Base-by-base conservation (phyloP, 2,888 invertebrate genomes). In the Apamea anceps region DNA sequence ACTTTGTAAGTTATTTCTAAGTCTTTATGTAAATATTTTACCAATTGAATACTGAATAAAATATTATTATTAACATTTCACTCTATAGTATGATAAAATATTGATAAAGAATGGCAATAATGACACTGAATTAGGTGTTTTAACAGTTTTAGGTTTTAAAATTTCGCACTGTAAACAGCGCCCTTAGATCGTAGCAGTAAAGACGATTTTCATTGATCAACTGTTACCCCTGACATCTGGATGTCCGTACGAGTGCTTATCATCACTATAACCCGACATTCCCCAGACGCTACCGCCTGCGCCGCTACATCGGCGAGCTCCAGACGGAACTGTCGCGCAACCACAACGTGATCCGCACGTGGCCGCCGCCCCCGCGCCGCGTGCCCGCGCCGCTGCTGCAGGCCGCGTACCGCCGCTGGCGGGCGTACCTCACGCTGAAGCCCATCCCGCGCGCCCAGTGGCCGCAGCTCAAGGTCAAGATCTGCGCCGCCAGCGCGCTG, bases 351-450 rank as follows among this genome's bases (percentile, higher is more conserved):
- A 86, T 96, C 70, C 96, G 96, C 62, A 99, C 99, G 99, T 99
- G 99, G 99, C 99, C 99, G 0, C 94, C 96, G 0, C 98, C 99
- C 12, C 97, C 98, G 42, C 97, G 98, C 0, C 97, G 98, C 0
- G 96, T 85, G 48, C 71, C 1, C 28, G 98, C 98, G 2, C 97
- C 98, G 25, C 96, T 97, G 3, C 94, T 97, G 37, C 91, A 91
- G 85, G 93, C 88, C 5, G 97, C 98, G 25, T 98, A 97, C 92
- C 97, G 98, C n/a, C 97, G 98, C 87, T 99, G 99, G 99, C 97
- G 99, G 79, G 99, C 99, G 0, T 98, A 97, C 95, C 98, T 98
- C 97, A 98, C 99, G 76, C 97, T 99, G n/a, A 97, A 97, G 89
- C 98, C 98, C 80, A 97, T 99, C 86, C 94, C 94, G 7, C 81